Evolutionary conservation across 2,113 vertebrate species (phyloP).

Genomic region (Lutjanus erythropterus): DNA sequence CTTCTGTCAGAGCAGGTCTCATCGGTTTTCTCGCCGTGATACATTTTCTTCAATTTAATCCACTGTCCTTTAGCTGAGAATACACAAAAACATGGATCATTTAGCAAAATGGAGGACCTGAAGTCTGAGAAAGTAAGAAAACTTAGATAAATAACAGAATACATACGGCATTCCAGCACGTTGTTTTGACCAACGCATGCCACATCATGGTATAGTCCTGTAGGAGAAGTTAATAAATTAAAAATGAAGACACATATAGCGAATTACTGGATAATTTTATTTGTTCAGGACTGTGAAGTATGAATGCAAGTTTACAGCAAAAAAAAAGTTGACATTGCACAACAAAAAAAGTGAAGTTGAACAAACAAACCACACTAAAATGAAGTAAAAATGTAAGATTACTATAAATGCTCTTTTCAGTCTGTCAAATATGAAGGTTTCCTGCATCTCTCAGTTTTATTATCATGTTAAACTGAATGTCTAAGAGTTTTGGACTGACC

Average conservation of each 20-base stretch:
- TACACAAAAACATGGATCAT: not conserved
- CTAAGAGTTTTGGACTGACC: too few relatives aligned
- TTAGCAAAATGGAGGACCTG: not conserved
- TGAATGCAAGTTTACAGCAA: not conserved
- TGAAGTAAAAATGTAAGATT: too few relatives aligned
- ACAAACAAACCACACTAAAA: not conserved
- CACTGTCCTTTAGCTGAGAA: not conserved
- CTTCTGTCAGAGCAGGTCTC: not conserved
- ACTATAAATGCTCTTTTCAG: too few relatives aligned
- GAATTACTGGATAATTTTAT: not conserved
- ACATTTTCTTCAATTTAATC: accelerated
- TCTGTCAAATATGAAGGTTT: too few relatives aligned
- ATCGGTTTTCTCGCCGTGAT: accelerated
- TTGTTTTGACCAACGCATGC: not conserved
- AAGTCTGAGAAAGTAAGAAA: not conserved
- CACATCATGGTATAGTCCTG: not conserved
- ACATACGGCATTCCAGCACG: conserved; percentile 6
- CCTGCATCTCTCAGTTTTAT: too few relatives aligned
- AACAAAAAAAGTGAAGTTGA: not conserved
- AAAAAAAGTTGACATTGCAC: too few relatives aligned
- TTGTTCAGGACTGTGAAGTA: not conserved
- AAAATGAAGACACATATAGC: too few relatives aligned
- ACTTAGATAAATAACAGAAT: not conserved
- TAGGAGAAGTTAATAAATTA: too few relatives aligned
- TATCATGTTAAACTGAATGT: too few relatives aligned